Conservation (phyloP, 1,140 invertebrate genomes). For the Anthonomus grandis region DNA sequence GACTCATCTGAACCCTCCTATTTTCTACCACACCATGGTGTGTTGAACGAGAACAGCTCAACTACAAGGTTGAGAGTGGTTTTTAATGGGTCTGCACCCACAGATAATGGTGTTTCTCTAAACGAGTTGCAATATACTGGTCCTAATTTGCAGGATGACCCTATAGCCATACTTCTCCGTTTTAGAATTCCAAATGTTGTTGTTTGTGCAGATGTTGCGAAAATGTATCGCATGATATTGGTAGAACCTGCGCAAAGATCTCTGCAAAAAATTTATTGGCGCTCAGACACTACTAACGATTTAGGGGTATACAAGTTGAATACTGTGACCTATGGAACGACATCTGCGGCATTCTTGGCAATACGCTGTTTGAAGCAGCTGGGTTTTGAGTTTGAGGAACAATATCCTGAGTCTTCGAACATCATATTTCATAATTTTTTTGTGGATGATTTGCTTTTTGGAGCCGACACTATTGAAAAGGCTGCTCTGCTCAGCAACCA, state of each 20-base stretch:
- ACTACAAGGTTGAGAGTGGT: conserved; percentile 37
- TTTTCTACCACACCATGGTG: conserved; percentile 44
- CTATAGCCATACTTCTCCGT: conserved; percentile 44
- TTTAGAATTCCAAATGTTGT: conserved; percentile 44
- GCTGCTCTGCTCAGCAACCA: too few species aligned
- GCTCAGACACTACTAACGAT: background rate
- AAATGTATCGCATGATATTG: conserved; percentile 45
- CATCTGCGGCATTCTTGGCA: conserved; percentile 41
- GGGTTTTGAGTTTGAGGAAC: conserved; percentile 26
- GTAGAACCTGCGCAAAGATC: conserved; percentile 30
- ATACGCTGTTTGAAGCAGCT: conserved; percentile 40
- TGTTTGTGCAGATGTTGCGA: conserved; percentile 46
- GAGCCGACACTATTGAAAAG: too few species aligned
- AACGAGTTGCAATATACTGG: conserved; percentile 45
- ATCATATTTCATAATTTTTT: conserved; percentile 46
- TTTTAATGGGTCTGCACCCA: conserved; percentile 36
- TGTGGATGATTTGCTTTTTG: conserved; percentile 50
- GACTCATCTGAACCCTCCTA: background rate
- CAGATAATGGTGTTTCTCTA: conserved; percentile 38
- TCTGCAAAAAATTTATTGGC: conserved; percentile 39
- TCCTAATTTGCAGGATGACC: conserved; percentile 47
- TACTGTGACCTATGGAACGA: conserved; percentile 41
- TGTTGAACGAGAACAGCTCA: conserved; percentile 26
- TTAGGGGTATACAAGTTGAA: conserved; percentile 13
- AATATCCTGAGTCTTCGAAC: conserved; percentile 32